Evolutionary conservation across 2,113 vertebrate genomes (phyloP), one percentile per base, ranked within the genome.

Genomic region (Zapus hudsonius): DNA sequence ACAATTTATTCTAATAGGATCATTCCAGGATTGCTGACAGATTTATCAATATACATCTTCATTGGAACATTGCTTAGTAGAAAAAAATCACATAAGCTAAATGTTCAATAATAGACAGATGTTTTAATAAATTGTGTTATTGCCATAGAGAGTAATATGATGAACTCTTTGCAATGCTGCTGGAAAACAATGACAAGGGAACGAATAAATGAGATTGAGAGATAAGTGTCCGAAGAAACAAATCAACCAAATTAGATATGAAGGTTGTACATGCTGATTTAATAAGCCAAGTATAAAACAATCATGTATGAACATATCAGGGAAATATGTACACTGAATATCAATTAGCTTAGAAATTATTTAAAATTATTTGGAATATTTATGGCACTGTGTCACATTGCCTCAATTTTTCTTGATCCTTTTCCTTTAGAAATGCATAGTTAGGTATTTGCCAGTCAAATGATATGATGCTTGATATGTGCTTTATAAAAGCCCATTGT

Each of bases 1-100:
- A 96, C 87, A 94, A 95, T 91, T 95, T 95, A 81, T 95, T 57
- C 87, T 96, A 96, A 96, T 95, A 95, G 91, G 67, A 95, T 95
- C 96, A 95, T 96, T 96, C 92, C 91, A 95, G 96, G 93, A 95
- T 22, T 96, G 87, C 52, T 94, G 81, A 81, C 94, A 92, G 94
- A 91, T 90, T 94, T 97, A 88, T 95, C 76, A 95, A 70, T 87
- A 94, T 96, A 84, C 91, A 97, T 95, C 96, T 96, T 96, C 93
- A 96, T 87, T 87, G 63, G 82, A 36, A 95, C 73, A 92, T 92
- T 96, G 80, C 94, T 96, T 95, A 94, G 95, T 84, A 89, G 76
- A 81, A 93, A 90, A 96, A 88, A 63, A 55, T 57, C 72, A 92
- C 91, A 81, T 90, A 93, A 94, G 61, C 44, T 83, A 94, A 91